phyloP scores from a whole-genome alignment of 2,113 vertebrate species.

The Etia nguti region DNA sequence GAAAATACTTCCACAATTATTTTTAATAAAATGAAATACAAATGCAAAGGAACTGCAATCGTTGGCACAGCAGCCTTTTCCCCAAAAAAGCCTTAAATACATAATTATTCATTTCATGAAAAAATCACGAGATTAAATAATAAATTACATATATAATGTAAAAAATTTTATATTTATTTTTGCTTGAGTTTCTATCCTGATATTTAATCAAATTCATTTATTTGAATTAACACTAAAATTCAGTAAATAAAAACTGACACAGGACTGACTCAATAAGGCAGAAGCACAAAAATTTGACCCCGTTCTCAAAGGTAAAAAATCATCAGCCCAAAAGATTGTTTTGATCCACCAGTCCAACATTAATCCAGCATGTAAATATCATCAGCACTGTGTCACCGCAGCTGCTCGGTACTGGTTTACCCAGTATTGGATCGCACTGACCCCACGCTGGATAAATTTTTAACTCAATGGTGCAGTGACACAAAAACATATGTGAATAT shows the following conservation, averaged over 20 bases:
- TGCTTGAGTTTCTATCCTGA: not conserved
- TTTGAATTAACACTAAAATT: not conserved
- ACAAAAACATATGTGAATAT: not conserved
- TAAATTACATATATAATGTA: not conserved
- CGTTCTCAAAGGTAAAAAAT: not conserved
- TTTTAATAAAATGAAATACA: not conserved
- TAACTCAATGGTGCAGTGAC: not conserved
- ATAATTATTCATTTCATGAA: not conserved
- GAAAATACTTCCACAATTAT: not conserved
- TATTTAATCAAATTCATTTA: not conserved
- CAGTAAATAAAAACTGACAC: not conserved
- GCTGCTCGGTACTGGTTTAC: not conserved
- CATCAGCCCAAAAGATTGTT: not conserved
- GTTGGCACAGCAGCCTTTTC: not conserved
- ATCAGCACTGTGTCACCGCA: not conserved
- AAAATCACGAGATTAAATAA: not conserved
- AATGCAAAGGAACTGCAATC: not conserved
- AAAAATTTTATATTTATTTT: not conserved
- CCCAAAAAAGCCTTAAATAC: not conserved
- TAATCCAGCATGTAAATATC: not conserved
- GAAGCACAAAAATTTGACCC: not conserved
- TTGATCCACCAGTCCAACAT: not conserved
- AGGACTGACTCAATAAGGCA: not conserved
- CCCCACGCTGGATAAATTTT: not conserved
- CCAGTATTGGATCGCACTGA: not conserved